phyloP scores from a whole-genome alignment of 2,797 vertebrate species.

The Chelonia mydas region DNA sequence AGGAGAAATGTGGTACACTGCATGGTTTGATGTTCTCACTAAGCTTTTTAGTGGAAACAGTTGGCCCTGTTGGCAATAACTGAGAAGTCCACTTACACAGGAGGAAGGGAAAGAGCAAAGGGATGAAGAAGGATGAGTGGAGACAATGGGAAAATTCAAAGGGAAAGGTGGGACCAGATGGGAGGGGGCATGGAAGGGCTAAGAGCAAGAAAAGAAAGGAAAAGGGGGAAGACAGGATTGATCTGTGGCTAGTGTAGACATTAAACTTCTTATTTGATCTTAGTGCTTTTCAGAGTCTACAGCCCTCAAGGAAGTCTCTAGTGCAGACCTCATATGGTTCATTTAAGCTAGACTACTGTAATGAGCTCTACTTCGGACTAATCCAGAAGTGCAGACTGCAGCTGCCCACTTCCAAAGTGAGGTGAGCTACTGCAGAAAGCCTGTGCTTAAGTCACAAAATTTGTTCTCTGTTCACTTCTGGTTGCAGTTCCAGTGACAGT shows the following conservation, averaged over 20 bases:
- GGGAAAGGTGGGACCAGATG: neutral
- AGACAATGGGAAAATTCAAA: neutral
- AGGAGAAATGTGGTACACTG: neutral
- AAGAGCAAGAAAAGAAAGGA: no score
- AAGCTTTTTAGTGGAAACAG: neutral
- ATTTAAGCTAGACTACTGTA: neutral
- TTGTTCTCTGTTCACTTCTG: neutral
- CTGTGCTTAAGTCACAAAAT: neutral
- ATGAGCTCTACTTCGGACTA: constrained; percentile 30
- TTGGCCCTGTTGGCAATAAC: neutral
- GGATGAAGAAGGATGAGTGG: neutral
- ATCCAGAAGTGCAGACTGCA: neutral
- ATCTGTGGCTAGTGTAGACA: neutral
- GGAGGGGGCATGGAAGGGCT: neutral
- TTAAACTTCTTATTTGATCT: neutral
- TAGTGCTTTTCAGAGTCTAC: neutral
- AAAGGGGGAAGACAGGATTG: neutral
- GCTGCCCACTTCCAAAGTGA: neutral
- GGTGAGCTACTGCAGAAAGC: neutral
- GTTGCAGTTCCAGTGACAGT: neutral
- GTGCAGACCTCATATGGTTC: neutral
- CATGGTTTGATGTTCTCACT: neutral
- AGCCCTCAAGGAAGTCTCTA: neutral
- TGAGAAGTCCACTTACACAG: neutral
- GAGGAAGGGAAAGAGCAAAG: neutral